Conservation (phyloP, 2,888 invertebrate species). For the Pammene aurita region DNA sequence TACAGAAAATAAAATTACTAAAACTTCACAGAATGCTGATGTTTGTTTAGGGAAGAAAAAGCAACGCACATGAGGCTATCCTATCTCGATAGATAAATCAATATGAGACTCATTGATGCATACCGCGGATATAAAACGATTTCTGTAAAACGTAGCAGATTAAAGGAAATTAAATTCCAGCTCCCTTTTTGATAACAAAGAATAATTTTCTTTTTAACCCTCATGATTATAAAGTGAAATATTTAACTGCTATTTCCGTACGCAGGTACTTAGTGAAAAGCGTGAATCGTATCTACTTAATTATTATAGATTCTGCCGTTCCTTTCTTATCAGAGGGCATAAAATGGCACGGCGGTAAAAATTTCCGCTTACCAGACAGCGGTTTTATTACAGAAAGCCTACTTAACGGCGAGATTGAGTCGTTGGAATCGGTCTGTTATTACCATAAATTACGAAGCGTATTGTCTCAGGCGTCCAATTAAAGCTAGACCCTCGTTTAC, state of each 20-base stretch:
- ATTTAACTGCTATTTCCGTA: conserved; percentile 9
- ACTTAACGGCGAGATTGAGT: conserved; percentile 53
- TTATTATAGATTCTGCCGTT: conserved; percentile 50
- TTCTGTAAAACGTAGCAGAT: conserved; percentile 7
- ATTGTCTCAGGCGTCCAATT: conserved; percentile 8
- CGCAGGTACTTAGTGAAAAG: conserved; percentile 14
- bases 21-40: too few species aligned
- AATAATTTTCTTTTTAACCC: conserved; percentile 4
- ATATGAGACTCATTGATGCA: neutral
- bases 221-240: conserved; percentile 19
- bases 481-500: neutral
- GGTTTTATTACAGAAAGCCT: conserved; percentile 54
- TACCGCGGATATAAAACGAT: neutral
- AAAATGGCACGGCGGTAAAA: conserved; percentile 49
- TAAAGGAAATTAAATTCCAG: conserved; percentile 9
- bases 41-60: too few species aligned
- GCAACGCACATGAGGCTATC: too few species aligned
- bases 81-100: neutral
- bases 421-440: conserved; percentile 46
- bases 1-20: too few species aligned
- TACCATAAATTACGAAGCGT: neutral
- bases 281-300: conserved; percentile 48
- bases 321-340: conserved; percentile 48
- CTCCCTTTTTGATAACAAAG: neutral
- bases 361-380: conserved; percentile 51